Evolutionary conservation across 2,888 invertebrate genomes (phyloP), one percentile per base, ranked within the genome.

Genomic region (Ichneumon xanthorius): DNA sequence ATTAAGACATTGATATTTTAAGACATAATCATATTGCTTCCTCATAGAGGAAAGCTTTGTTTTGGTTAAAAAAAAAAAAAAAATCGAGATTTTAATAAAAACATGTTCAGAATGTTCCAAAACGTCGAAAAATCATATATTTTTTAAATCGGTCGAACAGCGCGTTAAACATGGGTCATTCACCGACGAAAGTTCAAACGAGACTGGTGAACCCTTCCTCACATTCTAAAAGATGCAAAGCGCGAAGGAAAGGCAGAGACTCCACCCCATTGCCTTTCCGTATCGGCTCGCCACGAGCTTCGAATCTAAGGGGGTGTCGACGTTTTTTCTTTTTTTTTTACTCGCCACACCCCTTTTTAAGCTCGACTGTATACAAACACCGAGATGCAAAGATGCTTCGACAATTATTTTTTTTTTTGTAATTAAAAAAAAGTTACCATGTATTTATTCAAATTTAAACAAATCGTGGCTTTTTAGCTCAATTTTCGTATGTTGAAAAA

Each of bases 201-300:
- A 75, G 68, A 86, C 90, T 91, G 90, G 82, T 87, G 88, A 90
- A 88, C 89, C 88, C 89, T 91, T 88, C 88, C 87, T 80, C 87
- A 86, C 82, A 87, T 70, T 87, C 82, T 82, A 87, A 89, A 88
- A 88, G 86, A 91, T 92, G 91, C 90, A 92, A 92, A 92, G 89
- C 91, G 90, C 90, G 87, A 92, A 91, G 91, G 90, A 90, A 90
- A 85, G 82, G 85, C 61, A 22, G 85, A 90, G 88, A 90, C 92
- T 92, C 92, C 92, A 90, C 91, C 91, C 92, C 50, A 72, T 73
- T 48, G 55, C 61, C 67, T 70, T 76, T 2, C 65, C 45, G 73
- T 50, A 40, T 65, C 70, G 14, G 58, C 67, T 70, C 70, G 75
- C 86, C 63, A 26, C 84, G 79, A 70, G 65, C 33, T 79, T 87